A percentile compares a stretch with the other conserved stretches of the same genome.
phyloP scores from a whole-genome alignment of 2,113 vertebrate genomes.

The Athene noctua region DNA sequence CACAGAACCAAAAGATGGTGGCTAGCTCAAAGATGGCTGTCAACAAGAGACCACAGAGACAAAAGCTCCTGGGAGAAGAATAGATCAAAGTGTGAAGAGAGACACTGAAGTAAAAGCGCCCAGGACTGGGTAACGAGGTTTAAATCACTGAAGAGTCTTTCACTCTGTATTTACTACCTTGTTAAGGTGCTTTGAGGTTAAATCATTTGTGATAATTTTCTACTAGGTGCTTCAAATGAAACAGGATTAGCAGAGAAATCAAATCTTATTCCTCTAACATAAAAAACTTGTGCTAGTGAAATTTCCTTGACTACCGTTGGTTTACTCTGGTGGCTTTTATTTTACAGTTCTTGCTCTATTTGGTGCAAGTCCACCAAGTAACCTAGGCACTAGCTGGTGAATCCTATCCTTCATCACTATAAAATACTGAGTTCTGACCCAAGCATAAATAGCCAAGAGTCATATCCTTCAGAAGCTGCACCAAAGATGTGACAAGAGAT shows the following conservation, averaged over 20 bases:
- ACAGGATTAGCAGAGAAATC: neutral
- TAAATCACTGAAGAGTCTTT: neutral
- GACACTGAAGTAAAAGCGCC: neutral
- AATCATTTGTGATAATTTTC: neutral
- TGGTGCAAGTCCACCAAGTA: neutral
- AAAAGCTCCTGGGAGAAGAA: neutral
- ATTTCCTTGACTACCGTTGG: neutral
- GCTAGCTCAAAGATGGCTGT: neutral
- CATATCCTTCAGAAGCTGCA: neutral
- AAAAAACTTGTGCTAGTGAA: neutral
- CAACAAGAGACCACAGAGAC: neutral
- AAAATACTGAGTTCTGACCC: neutral
- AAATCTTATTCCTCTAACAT: neutral
- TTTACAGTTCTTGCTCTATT: neutral
- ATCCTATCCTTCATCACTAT: neutral
- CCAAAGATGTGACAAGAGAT: neutral
- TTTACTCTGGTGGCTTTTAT: neutral
- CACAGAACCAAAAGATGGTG: neutral
- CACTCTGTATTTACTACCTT: neutral
- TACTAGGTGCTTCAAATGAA: neutral
- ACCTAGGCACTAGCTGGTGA: neutral
- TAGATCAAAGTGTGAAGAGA: neutral
- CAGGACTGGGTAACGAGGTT: neutral
- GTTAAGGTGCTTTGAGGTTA: neutral
- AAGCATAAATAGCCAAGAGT: neutral